These are phyloP conservation scores for Gadus macrocephalus DNA, from an alignment of 2,113 vertebrate genomes.

Conservation along the genomic window DNA sequence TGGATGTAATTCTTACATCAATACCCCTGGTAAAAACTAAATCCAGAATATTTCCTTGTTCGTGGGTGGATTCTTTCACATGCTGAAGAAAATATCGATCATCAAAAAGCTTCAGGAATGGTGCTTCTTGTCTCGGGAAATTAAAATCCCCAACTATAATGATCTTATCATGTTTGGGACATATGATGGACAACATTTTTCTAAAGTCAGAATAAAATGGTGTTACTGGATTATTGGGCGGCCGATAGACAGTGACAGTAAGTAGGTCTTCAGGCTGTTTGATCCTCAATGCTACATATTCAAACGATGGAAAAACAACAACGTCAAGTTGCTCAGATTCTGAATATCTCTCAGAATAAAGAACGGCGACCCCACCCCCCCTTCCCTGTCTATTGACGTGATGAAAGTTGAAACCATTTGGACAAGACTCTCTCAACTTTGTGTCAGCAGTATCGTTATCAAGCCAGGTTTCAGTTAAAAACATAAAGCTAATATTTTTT, in stretches of 20 bases:
- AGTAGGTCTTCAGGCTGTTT: not conserved
- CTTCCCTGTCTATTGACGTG: not conserved
- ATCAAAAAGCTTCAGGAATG: not conserved
- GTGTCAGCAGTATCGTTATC: too few relatives aligned
- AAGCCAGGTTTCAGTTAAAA: constrained; percentile 2
- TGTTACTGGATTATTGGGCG: not conserved
- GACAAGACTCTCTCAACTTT: too few relatives aligned
- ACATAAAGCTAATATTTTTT: not conserved
- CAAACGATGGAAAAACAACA: too few relatives aligned
- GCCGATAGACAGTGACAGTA: not conserved
- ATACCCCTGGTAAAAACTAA: not conserved
- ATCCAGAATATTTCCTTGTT: not conserved
- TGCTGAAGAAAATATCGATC: not conserved
- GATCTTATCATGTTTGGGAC: not conserved
- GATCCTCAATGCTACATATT: not conserved
- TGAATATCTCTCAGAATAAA: not conserved
- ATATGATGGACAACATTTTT: too few relatives aligned
- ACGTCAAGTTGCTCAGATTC: too few relatives aligned
- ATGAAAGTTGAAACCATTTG: too few relatives aligned
- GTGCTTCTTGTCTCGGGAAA: not conserved
- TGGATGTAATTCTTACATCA: not conserved
- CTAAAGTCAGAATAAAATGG: too few relatives aligned
- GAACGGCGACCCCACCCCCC: not conserved
- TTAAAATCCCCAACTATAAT: not conserved
- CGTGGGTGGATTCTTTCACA: not conserved